These are phyloP conservation scores for Leistus spinibarbis DNA, from an alignment of 2,888 invertebrate species.

Conservation along the genomic window DNA sequence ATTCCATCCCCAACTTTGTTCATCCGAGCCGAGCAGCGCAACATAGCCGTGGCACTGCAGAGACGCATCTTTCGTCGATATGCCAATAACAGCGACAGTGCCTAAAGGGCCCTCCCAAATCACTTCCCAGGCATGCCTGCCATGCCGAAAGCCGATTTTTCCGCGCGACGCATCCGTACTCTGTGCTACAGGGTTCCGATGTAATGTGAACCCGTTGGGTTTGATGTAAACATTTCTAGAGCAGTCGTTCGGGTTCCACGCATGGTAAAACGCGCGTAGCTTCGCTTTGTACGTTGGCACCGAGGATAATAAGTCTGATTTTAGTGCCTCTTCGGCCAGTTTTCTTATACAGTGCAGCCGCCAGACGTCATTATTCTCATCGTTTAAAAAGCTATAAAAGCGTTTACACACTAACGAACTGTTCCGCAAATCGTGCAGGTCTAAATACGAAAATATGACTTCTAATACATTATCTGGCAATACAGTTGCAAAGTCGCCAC, in stretches of 20 bases:
- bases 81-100: conserved; percentile 96
- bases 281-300: conserved; percentile 92
- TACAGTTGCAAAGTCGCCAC: conserved; percentile 67
- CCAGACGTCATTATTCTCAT: conserved; percentile 97
- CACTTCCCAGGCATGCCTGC: conserved; percentile 96
- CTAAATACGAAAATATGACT: conserved; percentile 89
- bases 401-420: conserved; percentile 92
- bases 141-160: conserved; percentile 89
- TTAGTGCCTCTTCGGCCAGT: conserved; percentile 85
- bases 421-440: conserved; percentile 82
- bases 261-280: conserved; percentile 89
- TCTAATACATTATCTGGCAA: conserved; percentile 83
- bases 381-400: conserved; percentile 88
- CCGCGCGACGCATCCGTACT: conserved; percentile 94
- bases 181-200: conserved; percentile 97
- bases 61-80: conserved; percentile 92
- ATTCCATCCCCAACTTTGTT: conserved; percentile 99
- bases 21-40: conserved; percentile 91
- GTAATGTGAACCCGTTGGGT: conserved; percentile 95
- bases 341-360: conserved; percentile 84
- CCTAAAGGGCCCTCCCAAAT: conserved; percentile 99
- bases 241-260: conserved; percentile 98
- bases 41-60: conserved; percentile 95
- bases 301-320: conserved; percentile 88
- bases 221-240: conserved; percentile 97